Base-by-base conservation (phyloP, 2,113 vertebrate genomes). In the Brachypodius melanocephalos region DNA sequence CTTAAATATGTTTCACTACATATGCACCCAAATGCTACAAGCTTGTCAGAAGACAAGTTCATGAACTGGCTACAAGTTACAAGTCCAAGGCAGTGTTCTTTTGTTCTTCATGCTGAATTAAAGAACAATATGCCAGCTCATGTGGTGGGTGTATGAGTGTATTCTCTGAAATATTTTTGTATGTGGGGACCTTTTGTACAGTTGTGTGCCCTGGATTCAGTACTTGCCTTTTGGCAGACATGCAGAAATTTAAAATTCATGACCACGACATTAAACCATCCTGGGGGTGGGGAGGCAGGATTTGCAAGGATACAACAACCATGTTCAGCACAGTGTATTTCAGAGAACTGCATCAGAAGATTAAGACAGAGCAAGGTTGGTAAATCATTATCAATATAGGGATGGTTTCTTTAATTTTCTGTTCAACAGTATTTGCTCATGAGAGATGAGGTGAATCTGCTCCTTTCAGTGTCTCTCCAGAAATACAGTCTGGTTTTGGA, bases 181-280 rank as follows among this genome's bases (percentile, higher is more conserved):
- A 87, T 95, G 98, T 98, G 96, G 97, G 98, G 97, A 96, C 89
- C 94, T 90, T 85, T 93, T 97, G 95, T 93, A 97, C 96, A 97
- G 97, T 98, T 98, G 86, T 98, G 98, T 97, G 96, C 97, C 98
- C 98, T 98, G 98, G 96, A 98, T 96, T 98, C 91, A 77, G 80
- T 91, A 79, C 90, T 97, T 85, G 97, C 94, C 92, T 92, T 94
- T 97, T 98, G 98, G 98, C 96, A 90, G 88, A 89, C 88, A 77
- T 28, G 65, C 95, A 96, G 90, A 98, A 79, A 97, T 94, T 73
- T 95, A 93, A 86, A 97, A 94, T 97, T 95, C 96, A 76, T 94
- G 83, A 76, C 94, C 82, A 10, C 88, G 92, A 69, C 82, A 93
- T 94, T 94, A 97, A 97, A 85, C 84, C 89, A 59, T 97, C 97